Evolutionary conservation across 2,888 invertebrate genomes (phyloP).

Genomic region (Diploptera punctata): DNA sequence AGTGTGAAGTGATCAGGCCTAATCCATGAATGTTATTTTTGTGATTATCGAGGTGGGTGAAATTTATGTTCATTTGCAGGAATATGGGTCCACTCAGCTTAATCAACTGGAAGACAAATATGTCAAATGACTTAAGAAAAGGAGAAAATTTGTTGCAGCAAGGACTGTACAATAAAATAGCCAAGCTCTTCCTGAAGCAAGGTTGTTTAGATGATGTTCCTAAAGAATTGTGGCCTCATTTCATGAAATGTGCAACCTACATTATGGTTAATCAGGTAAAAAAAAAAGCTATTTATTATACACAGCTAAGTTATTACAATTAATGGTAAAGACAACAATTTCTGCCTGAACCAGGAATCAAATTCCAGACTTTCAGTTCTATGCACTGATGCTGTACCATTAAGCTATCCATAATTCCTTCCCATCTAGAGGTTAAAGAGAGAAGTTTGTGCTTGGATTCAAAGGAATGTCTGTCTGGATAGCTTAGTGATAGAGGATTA

Average conservation of each 20-base stretch:
- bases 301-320: too few relatives aligned
- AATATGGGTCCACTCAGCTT: conserved; percentile 8
- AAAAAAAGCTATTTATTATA: too few relatives aligned
- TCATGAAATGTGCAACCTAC: conserved; percentile 29
- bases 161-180: conserved; percentile 24
- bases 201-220: conserved; percentile 17
- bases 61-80: conserved; percentile 1
- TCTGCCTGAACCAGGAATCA: too few relatives aligned
- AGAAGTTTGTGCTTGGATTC: too few relatives aligned
- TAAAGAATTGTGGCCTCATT: conserved; percentile 12
- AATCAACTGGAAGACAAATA: background rate
- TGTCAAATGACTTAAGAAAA: conserved; percentile 21
- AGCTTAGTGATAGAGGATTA: too few relatives aligned
- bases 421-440: too few relatives aligned
- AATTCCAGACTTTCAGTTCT: too few relatives aligned
- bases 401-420: too few relatives aligned
- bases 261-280: conserved; percentile 29
- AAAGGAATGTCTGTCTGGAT: too few relatives aligned
- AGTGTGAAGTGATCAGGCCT: background rate
- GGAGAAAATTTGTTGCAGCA: conserved; percentile 18
- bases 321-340: too few relatives aligned
- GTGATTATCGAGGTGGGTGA: background rate
- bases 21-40: too few relatives aligned
- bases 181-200: conserved; percentile 11
- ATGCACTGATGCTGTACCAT: too few relatives aligned